A percentile compares a stretch with the other conserved stretches of the same genome.
These are phyloP conservation scores for Drosophila diplacantha DNA, from an alignment of 2,888 invertebrate genomes.

Conservation along the genomic window DNA sequence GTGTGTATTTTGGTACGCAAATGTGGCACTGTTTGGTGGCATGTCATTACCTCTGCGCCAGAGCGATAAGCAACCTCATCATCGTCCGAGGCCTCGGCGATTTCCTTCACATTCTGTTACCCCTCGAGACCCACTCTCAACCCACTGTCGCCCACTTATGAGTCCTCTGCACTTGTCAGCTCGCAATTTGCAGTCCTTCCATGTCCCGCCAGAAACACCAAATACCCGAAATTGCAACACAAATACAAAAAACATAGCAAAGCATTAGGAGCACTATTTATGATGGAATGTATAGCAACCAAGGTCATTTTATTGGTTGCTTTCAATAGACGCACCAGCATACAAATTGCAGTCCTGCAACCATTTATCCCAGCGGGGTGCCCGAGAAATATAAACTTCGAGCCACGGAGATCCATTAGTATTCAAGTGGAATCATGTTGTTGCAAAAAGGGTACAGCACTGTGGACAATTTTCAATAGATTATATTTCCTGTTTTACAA, in stretches of 20 bases:
- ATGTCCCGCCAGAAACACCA: conserved; percentile 1
- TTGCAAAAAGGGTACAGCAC: not conserved
- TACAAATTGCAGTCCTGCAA: conserved; percentile 9
- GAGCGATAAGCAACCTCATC: conserved; percentile 32
- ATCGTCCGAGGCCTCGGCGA: conserved; percentile 29
- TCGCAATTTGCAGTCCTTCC: not conserved
- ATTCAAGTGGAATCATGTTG: not conserved
- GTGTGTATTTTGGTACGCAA: not conserved
- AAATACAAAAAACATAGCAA: not conserved
- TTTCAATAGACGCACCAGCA: conserved; percentile 14
- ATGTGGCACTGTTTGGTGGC: conserved; percentile 8
- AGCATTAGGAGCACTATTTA: conserved; percentile 21
- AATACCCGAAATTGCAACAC: not conserved
- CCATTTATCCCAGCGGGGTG: no score
- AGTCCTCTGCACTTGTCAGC: conserved; percentile 8
- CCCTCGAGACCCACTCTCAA: conserved; percentile 9
- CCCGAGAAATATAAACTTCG: not conserved
- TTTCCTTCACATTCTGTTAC: conserved; percentile 38
- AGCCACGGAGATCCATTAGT: not conserved
- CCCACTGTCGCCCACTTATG: not conserved
- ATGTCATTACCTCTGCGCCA: conserved; percentile 20
- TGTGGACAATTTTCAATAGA: not conserved
- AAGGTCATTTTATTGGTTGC: conserved; percentile 48
- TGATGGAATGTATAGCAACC: conserved; percentile 37
- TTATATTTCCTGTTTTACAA: not conserved